Evolutionary conservation across 2,888 invertebrate genomes (phyloP).

Genomic region (Philaethria dido): DNA sequence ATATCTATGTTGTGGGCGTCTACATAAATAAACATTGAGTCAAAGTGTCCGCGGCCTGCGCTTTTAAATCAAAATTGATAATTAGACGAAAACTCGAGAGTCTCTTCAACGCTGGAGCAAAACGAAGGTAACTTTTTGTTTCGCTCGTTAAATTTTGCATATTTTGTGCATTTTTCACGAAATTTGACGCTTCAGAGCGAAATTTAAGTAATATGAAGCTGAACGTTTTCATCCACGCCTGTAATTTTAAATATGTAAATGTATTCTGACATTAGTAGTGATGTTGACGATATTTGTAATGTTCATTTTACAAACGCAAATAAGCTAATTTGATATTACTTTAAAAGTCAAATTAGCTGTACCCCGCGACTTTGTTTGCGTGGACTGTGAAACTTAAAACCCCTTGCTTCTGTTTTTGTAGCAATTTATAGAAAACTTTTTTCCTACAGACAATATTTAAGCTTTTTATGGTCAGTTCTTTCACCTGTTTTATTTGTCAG

Average conservation of each 20-base stretch:
- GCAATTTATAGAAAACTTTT: too few relatives aligned
- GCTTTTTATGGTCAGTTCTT: too few relatives aligned
- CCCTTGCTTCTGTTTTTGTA: too few relatives aligned
- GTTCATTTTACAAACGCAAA: background rate
- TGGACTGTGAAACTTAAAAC: too few relatives aligned
- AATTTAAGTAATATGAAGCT: background rate
- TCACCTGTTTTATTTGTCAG: too few relatives aligned
- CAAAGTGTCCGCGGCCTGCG: constrained; percentile 19
- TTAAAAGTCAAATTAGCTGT: too few relatives aligned
- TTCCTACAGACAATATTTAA: too few relatives aligned
- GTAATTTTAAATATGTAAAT: background rate
- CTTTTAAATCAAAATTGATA: constrained; percentile 30
- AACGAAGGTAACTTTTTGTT: constrained; percentile 26
- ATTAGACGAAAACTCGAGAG: constrained; percentile 26
- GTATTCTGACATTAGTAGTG: background rate
- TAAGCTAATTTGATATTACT: background rate
- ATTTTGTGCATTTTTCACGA: constrained; percentile 21
- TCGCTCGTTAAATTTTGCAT: constrained; percentile 21
- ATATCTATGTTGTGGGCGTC: constrained; percentile 20
- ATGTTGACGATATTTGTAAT: background rate
- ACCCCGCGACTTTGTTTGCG: too few relatives aligned
- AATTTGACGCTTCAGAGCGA: background rate
- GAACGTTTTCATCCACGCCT: background rate
- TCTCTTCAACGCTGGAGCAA: constrained; percentile 6
- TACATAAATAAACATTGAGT: constrained; percentile 16